Evolutionary conservation across 1,140 invertebrate genomes (phyloP), one percentile per base, ranked within the genome.

Genomic region (Stegodyphus mimosarum): DNA sequence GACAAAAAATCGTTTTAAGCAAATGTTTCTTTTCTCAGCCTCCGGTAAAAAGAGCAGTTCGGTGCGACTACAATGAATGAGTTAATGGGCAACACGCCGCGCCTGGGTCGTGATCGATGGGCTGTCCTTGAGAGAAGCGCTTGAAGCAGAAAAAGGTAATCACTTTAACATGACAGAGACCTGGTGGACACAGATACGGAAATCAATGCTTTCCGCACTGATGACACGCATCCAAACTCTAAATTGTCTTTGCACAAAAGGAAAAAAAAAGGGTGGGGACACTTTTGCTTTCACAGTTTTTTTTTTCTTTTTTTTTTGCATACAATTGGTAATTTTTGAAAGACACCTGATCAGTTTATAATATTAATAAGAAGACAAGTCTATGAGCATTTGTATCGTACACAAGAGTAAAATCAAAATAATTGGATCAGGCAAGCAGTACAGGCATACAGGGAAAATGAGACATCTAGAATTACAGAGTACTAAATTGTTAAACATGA

Each of bases 91-190:
- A 73, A 83, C 79, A 80, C 50, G 69, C 67, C 70, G 60, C 79
- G 79, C 51, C 55, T 49, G 53, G 33, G n/a, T 33, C 9, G 11
- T 64, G 79, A 83, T 83, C 60, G 79, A 83, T 83, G 70, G 49
- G 18, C 70, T 73, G 71, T 83, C 79, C 71, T 83, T 73, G 71
- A 73, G 69, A 55, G 67, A 17, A 83, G 49, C 71, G 79, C 79
- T 83, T 83, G 51, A 71, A 64, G 70, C 70, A 73, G 70, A 74
- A 53, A 55, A 63, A 73, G 69, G 79, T 83, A 83, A 83, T 83
- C 79, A 73, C 71, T 83, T 83, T 83, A 83, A 83, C 79, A 83
- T 83, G 79, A 66, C 79, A 73, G 79, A 72, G 71, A 83, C 79
- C 79, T 83, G 79, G 70, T 60, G 79, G 79, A 83, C 79, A 73